Conservation (phyloP, 2,113 vertebrate genomes). For the Hypocryptadius cinnamomeus region DNA sequence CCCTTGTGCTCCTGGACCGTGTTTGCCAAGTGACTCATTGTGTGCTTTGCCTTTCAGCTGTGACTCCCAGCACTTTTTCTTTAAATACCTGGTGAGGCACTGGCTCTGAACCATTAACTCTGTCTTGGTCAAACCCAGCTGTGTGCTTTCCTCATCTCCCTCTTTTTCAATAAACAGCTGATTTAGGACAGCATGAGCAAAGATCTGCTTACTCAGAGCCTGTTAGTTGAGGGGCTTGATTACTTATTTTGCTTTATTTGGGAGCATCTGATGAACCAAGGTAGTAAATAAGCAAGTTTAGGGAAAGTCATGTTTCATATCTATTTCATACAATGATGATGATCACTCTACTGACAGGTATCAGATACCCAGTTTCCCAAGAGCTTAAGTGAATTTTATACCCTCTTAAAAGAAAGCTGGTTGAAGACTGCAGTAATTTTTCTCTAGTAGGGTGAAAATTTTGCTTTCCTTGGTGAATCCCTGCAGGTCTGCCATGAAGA, state of each 20-base stretch:
- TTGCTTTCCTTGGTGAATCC: neutral
- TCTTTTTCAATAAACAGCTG: neutral
- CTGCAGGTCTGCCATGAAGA: neutral
- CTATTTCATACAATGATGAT: neutral
- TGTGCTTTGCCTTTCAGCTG: constrained; percentile 49
- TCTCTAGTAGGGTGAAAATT: neutral
- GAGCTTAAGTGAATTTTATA: neutral
- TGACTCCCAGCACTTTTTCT: neutral
- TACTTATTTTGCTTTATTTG: neutral
- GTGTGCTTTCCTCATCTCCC: neutral
- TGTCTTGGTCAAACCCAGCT: neutral
- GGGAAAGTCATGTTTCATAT: neutral
- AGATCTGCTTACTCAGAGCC: neutral
- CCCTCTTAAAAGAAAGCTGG: neutral
- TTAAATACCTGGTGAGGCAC: neutral
- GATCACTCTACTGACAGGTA: neutral
- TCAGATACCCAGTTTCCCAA: neutral
- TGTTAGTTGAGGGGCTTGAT: neutral
- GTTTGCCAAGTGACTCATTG: constrained; percentile 67
- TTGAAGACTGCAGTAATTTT: neutral
- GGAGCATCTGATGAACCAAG: neutral
- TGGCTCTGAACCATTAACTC: constrained; percentile 23
- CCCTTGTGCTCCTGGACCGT: neutral
- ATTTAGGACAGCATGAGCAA: neutral
- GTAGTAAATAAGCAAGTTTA: neutral